Evolutionary conservation across 2,113 vertebrate species (phyloP).

Genomic region (Melospiza georgiana): DNA sequence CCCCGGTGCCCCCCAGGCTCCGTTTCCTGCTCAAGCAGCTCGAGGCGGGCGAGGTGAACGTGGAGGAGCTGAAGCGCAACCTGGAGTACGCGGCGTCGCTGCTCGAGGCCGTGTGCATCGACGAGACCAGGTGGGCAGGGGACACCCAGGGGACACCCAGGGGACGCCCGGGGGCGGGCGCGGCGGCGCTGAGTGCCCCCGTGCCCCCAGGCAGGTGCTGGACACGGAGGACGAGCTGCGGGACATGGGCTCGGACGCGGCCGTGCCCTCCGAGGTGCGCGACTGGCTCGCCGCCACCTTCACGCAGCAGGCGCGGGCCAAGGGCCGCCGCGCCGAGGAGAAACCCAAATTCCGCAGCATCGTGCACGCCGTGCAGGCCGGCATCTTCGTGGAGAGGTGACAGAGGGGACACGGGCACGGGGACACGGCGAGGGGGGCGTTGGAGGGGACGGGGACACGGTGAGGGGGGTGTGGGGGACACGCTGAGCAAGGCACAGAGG

Average conservation of each 20-base stretch:
- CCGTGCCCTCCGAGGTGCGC: slow-evolving; percentile 88
- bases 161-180: too few species aligned
- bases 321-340: slow-evolving; percentile 81
- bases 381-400: slow-evolving; percentile 93
- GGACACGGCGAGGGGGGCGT: neutral
- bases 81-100: slow-evolving; percentile 88
- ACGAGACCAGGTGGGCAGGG: slow-evolving; percentile 76
- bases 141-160: too few species aligned
- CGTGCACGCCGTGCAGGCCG: slow-evolving; percentile 91
- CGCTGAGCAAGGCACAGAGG: too few species aligned
- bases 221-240: slow-evolving; percentile 91
- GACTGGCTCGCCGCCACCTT: slow-evolving; percentile 94
- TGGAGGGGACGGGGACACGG: too few species aligned
- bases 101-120: slow-evolving; percentile 88
- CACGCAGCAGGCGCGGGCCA: slow-evolving; percentile 83
- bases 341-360: slow-evolving; percentile 95
- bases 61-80: slow-evolving; percentile 88
- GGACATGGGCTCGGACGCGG: slow-evolving; percentile 86
- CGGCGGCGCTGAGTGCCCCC: neutral
- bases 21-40: slow-evolving; percentile 88
- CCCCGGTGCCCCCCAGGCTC: slow-evolving; percentile 69
- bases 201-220: slow-evolving; percentile 78
- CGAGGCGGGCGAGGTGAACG: slow-evolving; percentile 87
- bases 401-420: neutral
- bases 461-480: too few species aligned